These are phyloP conservation scores for Gambusia holbrooki DNA, from an alignment of 2,113 vertebrate genomes.

Conservation along the genomic window DNA sequence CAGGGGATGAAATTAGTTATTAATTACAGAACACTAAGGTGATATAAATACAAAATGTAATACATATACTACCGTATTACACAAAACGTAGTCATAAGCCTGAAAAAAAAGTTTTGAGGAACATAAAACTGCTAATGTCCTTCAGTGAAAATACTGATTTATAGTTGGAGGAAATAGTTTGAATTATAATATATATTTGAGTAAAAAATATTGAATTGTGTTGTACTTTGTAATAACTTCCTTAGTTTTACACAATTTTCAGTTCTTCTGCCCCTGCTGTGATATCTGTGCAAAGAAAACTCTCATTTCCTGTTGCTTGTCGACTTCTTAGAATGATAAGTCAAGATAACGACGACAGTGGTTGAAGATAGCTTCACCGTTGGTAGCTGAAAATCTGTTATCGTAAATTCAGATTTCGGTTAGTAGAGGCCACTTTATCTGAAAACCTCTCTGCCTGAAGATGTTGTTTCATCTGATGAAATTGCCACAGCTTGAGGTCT, in stretches of 20 bases:
- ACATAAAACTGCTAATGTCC: too few relatives aligned
- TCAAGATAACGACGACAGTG: neutral
- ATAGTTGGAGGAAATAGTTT: too few relatives aligned
- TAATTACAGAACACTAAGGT: too few relatives aligned
- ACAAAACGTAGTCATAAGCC: too few relatives aligned
- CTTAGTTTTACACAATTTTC: neutral
- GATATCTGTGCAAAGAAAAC: neutral
- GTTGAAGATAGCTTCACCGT: neutral
- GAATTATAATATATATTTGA: too few relatives aligned
- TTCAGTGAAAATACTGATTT: too few relatives aligned
- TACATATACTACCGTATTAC: too few relatives aligned
- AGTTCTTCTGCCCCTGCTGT: neutral
- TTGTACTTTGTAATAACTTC: neutral
- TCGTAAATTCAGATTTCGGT: neutral
- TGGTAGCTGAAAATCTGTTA: neutral
- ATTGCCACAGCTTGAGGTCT: neutral
- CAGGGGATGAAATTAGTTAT: too few relatives aligned
- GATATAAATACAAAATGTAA: too few relatives aligned
- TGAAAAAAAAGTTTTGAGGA: too few relatives aligned
- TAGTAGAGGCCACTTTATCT: neutral
- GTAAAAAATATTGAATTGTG: neutral
- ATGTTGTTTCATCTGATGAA: neutral
- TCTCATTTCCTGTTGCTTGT: neutral
- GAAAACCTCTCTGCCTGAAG: neutral
- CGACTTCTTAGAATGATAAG: constrained; percentile 5